Evolutionary conservation across 2,888 invertebrate genomes (phyloP), one percentile per base, ranked within the genome.

Genomic region (Strigamia crassipes): DNA sequence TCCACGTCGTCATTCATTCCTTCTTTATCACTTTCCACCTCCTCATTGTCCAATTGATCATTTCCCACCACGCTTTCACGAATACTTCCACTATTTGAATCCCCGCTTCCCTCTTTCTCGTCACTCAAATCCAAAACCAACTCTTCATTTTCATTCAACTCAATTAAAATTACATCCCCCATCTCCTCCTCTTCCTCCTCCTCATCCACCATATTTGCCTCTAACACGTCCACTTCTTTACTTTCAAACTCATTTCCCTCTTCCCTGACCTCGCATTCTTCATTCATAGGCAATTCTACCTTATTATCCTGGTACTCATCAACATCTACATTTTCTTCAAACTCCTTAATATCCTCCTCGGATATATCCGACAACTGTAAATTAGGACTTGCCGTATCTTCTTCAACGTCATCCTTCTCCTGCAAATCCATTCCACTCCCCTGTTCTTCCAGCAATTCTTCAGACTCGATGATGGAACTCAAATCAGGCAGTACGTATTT

Each of bases 61-160:
- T 18, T 18, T 18, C 2, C 56, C 9, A 56, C 56, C 1, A 18
- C 56, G 6, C 18, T 21, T 56, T 56, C 56, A 5, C 56, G n/a
- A 21, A 18, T 18, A 21, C 23, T 31, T 31, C 27, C 31, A 27
- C 31, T 31, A 10, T 27, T 23, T 4, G 27, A 56, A 56, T 18
- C 21, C 18, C 18, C 73, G 13, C 31, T 31, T 31, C 31, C 23
- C 3, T 27, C 31, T 31, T 27, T 73, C 31, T 73, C 73, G 1
- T 73, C 73, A 15, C 27, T 31, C 31, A 73, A 9, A 27, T 73
- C 73, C 15, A 73, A 13, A 6, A 73, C 73, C 73, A 73, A 31
- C 31, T 73, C 27, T n/a, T 73, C 73, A n/a, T 73, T 31, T 27
- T 73, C 73, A n/a, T 73, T 73, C 73, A 73, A 73, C 31, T 73